These are phyloP conservation scores for Margarornis squamiger DNA, from an alignment of 2,797 vertebrate genomes.

Conservation along the genomic window DNA sequence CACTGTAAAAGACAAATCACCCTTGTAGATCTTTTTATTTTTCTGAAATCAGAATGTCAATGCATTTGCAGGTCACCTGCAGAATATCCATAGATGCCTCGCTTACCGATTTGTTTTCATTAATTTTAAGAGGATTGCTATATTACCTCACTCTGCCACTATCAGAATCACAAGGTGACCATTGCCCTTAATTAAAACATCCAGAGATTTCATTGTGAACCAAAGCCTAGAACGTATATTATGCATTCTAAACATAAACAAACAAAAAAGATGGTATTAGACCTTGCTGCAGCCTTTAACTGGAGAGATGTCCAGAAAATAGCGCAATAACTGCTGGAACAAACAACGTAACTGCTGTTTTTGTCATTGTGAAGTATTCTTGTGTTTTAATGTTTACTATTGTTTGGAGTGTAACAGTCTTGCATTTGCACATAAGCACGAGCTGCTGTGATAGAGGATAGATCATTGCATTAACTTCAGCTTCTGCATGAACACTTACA, in stretches of 20 bases:
- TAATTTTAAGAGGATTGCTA: conserved; percentile 44
- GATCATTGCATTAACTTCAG: conserved; percentile 58
- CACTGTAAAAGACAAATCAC: conserved; percentile 56
- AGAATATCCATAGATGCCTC: conserved; percentile 53
- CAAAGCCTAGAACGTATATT: conserved; percentile 84
- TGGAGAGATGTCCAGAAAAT: conserved; percentile 64
- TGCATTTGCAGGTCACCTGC: conserved; percentile 59
- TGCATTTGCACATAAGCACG: conserved; percentile 74
- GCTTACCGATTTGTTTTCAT: conserved; percentile 1
- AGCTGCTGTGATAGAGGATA: conserved; percentile 74
- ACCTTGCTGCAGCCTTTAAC: conserved; percentile 73
- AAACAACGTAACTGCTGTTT: conserved; percentile 79
- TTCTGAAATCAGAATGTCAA: conserved; percentile 52
- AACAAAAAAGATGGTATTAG: conserved; percentile 55
- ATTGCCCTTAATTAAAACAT: conserved; percentile 65
- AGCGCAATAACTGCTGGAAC: conserved; percentile 79
- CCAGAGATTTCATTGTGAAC: conserved; percentile 77
- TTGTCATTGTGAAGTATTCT: conserved; percentile 77
- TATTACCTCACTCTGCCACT: conserved; percentile 65
- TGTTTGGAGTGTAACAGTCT: conserved; percentile 73
- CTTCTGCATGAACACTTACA: conserved; percentile 66
- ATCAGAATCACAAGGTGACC: conserved; percentile 58
- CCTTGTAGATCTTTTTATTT: conserved; percentile 7
- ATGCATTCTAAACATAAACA: conserved; percentile 73
- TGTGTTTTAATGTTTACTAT: conserved; percentile 77